Evolutionary conservation across 2,888 invertebrate species (phyloP), one percentile per base, ranked within the genome.

Genomic region (Polyommatus icarus): DNA sequence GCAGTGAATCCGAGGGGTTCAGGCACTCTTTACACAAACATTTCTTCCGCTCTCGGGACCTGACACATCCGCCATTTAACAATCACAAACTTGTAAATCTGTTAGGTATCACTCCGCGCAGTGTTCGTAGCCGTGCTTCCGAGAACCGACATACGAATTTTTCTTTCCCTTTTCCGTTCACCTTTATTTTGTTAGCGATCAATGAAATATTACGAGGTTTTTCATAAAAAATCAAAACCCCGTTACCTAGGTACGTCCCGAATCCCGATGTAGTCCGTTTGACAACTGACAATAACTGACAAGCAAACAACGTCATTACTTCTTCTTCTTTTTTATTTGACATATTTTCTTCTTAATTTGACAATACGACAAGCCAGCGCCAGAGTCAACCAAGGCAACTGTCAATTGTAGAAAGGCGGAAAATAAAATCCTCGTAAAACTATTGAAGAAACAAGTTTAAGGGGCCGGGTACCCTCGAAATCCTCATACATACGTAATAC

Each of bases 21-120:
- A 80, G 80, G 79, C 85, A 83, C 84, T 83, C 83, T 84, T 88
- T 88, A 89, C 85, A 87, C 83, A 91, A 91, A 92, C 92, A 92
- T 90, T 87, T 85, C 82, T 84, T 84, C 84, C 71, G 40, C 79
- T 76, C 73, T 78, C 83, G 85, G 79, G 80, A 80, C 29, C 75
- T 54, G 54, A 75, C 79, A 78, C 79, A 80, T 83, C 89, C 91
- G 93, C 93, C 93, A 93, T 93, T 91, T 87, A 80, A 81, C 83
- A 85, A 84, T 86, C 85, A 85, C 83, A 82, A 86, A 87, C 86
- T 88, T 88, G 86, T 88, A 77, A 80, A 85, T 85, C 84, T 81
- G 85, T 87, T 86, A 84, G 85, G 81, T 82, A 81, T 84, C 86
- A 86, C 83, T 78, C 80, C 80, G 79, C 83, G 77, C 75, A 54